Conservation (phyloP, 2,888 invertebrate species). For the Caenorhabditis panamensis region DNA sequence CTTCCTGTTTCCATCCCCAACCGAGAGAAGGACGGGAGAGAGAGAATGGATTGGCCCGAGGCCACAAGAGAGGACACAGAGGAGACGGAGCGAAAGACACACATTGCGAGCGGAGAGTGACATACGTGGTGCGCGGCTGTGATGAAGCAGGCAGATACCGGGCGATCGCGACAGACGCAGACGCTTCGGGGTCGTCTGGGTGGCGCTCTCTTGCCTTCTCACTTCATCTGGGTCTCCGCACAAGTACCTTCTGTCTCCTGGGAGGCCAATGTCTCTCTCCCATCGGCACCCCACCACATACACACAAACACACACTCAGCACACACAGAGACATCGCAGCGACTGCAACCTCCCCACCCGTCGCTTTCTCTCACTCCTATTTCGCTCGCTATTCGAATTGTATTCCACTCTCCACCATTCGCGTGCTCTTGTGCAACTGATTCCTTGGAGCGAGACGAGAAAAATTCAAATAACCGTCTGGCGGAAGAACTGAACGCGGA, state of each 20-base stretch:
- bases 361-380: constrained; percentile 22
- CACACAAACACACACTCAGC: constrained; percentile 32
- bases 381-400: constrained; percentile 52
- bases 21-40: background rate
- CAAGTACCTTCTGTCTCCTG: constrained; percentile 25
- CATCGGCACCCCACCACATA: constrained; percentile 26
- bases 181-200: constrained; percentile 20
- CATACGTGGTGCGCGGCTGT: constrained; percentile 26
- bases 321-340: constrained; percentile 22
- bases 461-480: constrained; percentile 48
- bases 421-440: constrained; percentile 57
- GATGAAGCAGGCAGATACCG: constrained; percentile 6
- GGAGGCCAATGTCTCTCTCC: constrained; percentile 12
- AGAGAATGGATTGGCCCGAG: constrained; percentile 4
- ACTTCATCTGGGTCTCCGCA: constrained; percentile 31
- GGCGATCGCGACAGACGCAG: constrained; percentile 5
- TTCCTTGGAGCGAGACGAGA: constrained; percentile 58
- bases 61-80: constrained; percentile 16
- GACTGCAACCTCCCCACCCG: constrained; percentile 18
- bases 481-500: background rate
- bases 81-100: constrained; percentile 19
- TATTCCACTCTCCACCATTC: constrained; percentile 48
- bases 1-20: constrained; percentile 11
- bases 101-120: constrained; percentile 36
- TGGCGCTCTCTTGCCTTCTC: constrained; percentile 10